phyloP scores from a whole-genome alignment of 2,888 invertebrate genomes.

The Aelia acuminata region DNA sequence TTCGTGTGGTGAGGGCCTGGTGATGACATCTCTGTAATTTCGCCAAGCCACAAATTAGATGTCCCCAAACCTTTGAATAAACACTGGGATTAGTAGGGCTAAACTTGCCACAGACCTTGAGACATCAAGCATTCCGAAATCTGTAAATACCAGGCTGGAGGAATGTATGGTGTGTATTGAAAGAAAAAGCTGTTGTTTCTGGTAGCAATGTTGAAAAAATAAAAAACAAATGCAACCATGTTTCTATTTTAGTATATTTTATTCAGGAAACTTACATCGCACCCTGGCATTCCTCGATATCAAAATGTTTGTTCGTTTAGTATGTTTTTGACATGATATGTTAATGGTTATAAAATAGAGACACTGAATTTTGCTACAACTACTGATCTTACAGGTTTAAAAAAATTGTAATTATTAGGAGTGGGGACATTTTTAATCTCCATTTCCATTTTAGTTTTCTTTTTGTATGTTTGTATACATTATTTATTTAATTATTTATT shows the following conservation, averaged over 20 bases:
- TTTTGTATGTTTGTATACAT: no score
- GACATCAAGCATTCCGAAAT: not conserved
- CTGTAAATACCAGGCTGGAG: not conserved
- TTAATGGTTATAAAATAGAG: not conserved
- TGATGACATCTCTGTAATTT: constrained; percentile 45
- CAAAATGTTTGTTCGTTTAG: not conserved
- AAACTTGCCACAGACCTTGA: constrained; percentile 38
- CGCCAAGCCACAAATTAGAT: constrained; percentile 34
- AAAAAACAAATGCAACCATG: not conserved
- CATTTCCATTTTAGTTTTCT: no score
- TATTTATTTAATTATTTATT: no score
- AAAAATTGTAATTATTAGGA: no score
- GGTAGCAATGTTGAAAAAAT: not conserved
- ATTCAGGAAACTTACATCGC: not conserved
- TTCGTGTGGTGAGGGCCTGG: constrained; percentile 9
- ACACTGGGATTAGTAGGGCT: constrained; percentile 17
- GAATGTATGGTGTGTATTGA: not conserved
- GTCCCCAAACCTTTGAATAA: constrained; percentile 36
- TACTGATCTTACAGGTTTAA: not conserved
- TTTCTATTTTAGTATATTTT: not conserved
- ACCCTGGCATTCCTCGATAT: not conserved
- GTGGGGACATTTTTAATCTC: no score
- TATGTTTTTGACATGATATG: not conserved
- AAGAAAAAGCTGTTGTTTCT: not conserved
- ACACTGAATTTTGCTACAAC: not conserved